Evolutionary conservation across 2,113 vertebrate species (phyloP).

Genomic region (Formicarius rufipectus): DNA sequence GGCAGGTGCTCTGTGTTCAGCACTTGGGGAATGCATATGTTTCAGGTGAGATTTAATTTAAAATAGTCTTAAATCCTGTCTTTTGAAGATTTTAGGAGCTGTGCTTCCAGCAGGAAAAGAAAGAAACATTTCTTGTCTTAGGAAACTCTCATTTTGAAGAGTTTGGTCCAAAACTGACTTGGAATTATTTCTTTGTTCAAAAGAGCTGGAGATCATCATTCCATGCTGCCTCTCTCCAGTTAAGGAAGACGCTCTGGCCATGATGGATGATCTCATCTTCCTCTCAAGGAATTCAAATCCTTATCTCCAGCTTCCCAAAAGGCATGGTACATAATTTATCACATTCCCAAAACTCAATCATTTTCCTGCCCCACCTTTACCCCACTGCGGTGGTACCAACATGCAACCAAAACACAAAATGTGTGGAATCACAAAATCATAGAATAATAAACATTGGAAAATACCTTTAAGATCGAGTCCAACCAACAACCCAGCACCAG

Average conservation of each 20-base stretch:
- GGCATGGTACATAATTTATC: neutral
- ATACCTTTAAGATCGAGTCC: fast-evolving
- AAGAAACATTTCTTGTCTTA: neutral
- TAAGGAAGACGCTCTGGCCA: neutral
- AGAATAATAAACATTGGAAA: neutral
- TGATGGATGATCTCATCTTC: neutral
- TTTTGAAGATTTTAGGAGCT: neutral
- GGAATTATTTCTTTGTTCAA: neutral
- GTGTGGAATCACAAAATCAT: neutral
- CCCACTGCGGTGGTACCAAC: neutral
- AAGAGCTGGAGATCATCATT: neutral
- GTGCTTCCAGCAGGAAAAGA: neutral
- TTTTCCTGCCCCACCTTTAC: neutral
- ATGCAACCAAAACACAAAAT: neutral
- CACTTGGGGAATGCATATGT: fast-evolving
- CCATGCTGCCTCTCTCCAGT: neutral
- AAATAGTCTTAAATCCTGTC: neutral
- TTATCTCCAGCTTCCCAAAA: neutral
- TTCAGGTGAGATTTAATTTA: neutral
- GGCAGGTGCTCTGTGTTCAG: neutral
- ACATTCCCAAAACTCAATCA: neutral
- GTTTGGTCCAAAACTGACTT: neutral
- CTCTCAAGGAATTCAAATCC: neutral
- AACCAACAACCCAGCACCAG: neutral
- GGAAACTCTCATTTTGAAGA: neutral